A percentile compares a stretch with the other conserved stretches of the same genome.
Evolutionary conservation across 2,888 invertebrate genomes (phyloP).

Genomic region (Oscheius myriophilus): DNA sequence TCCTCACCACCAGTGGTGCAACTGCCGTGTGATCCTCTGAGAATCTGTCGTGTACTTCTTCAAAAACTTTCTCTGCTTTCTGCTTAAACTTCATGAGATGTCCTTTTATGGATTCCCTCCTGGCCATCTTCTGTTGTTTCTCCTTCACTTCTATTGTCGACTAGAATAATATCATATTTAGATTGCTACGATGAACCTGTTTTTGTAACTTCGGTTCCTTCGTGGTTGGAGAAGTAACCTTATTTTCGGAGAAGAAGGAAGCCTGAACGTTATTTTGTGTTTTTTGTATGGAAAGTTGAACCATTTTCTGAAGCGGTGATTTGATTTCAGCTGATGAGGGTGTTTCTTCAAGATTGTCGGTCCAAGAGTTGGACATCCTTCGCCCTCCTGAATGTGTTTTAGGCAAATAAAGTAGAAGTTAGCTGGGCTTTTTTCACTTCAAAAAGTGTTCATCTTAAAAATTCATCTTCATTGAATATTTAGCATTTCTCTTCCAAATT

Average conservation of each 20-base stretch:
- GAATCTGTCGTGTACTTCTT: constrained; percentile 36
- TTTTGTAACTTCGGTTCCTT: constrained; percentile 18
- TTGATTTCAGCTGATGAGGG: background rate
- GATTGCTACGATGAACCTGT: constrained; percentile 14
- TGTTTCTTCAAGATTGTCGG: constrained; percentile 23
- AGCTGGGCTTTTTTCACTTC: background rate
- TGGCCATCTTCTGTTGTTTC: constrained; percentile 6
- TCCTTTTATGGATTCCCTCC: constrained; percentile 54
- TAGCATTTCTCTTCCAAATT: too few relatives aligned
- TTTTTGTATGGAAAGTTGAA: constrained; percentile 5
- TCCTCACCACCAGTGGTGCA: constrained; percentile 19
- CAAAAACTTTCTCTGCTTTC: constrained; percentile 48
- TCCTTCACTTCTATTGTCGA: constrained; percentile 12
- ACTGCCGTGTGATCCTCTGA: constrained; percentile 27
- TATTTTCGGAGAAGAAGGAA: background rate
- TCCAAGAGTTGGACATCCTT: constrained; percentile 23
- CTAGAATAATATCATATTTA: background rate
- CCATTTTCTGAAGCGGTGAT: constrained; percentile 17
- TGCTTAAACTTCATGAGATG: constrained; percentile 51
- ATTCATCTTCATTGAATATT: too few relatives aligned
- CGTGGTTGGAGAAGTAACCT: background rate
- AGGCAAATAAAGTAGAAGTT: background rate
- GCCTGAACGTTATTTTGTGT: too few relatives aligned
- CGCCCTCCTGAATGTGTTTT: background rate
- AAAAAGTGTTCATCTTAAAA: too few relatives aligned